Conservation (phyloP, 2,797 vertebrate species). For the Acanthopagrus latus region DNA sequence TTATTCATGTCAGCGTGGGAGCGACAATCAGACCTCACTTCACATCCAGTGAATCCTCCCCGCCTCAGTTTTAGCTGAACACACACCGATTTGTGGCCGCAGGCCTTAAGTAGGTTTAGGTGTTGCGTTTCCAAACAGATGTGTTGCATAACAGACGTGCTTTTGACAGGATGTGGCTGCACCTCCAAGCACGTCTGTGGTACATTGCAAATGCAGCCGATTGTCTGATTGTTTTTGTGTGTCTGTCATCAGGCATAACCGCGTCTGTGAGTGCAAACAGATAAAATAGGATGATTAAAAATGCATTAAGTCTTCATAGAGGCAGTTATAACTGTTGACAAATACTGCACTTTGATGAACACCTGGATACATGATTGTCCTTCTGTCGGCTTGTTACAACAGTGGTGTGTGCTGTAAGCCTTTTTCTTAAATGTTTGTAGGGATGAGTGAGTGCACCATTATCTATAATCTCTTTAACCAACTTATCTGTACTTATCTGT, state of each 20-base stretch:
- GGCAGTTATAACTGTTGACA: not conserved
- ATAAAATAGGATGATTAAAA: not conserved
- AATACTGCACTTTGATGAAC: not conserved
- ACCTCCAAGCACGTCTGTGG: slow-evolving; percentile 14
- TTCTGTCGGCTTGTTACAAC: not conserved
- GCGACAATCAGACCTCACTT: slow-evolving; percentile 40
- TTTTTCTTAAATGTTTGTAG: not conserved
- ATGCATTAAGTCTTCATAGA: too few relatives aligned
- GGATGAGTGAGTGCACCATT: too few relatives aligned
- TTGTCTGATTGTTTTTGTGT: not conserved
- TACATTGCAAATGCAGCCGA: slow-evolving; percentile 16
- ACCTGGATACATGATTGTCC: not conserved
- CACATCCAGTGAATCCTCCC: slow-evolving; percentile 5
- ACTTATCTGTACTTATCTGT: too few relatives aligned
- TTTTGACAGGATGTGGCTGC: slow-evolving; percentile 42
- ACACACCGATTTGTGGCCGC: slow-evolving; percentile 5
- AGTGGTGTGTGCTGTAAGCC: not conserved
- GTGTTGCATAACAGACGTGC: slow-evolving; percentile 7
- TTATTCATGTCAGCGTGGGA: slow-evolving; percentile 23
- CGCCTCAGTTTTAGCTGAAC: slow-evolving; percentile 43
- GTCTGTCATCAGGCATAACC: not conserved
- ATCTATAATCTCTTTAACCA: too few relatives aligned
- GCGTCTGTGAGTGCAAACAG: not conserved
- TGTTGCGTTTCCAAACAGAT: slow-evolving; percentile 8
- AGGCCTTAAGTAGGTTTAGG: slow-evolving; percentile 16